A percentile compares a stretch with the other conserved stretches of the same genome.
phyloP scores from a whole-genome alignment of 2,888 invertebrate genomes.

The Rhimphoctona megacephalus region DNA sequence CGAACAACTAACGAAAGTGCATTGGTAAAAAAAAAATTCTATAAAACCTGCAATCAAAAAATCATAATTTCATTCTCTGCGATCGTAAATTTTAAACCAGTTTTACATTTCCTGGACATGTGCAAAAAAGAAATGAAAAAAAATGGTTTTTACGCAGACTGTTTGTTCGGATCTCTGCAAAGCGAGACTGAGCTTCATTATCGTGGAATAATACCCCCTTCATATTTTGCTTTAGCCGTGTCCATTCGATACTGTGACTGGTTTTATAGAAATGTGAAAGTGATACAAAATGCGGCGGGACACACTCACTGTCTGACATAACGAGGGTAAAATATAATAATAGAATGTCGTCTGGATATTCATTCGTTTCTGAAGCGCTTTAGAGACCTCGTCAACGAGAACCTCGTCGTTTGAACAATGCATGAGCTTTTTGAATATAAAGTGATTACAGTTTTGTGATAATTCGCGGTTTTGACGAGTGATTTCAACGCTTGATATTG shows the following conservation, averaged over 20 bases:
- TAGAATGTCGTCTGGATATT: slow-evolving; percentile 16
- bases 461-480: not conserved
- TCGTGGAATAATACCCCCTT: slow-evolving; percentile 79
- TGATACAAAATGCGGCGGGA: slow-evolving; percentile 73
- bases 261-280: slow-evolving; percentile 77
- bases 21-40: not conserved
- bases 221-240: slow-evolving; percentile 70
- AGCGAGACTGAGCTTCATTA: slow-evolving; percentile 73
- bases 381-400: slow-evolving; percentile 22
- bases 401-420: not conserved
- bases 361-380: slow-evolving; percentile 7
- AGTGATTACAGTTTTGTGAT: slow-evolving; percentile 15
- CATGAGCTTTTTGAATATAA: slow-evolving; percentile 13
- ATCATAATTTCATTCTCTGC: not conserved
- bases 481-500: not conserved
- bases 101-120: not conserved
- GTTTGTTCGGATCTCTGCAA: slow-evolving; percentile 73
- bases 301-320: slow-evolving; percentile 35
- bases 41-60: not conserved
- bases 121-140: slow-evolving; percentile 70
- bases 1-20: not conserved
- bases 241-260: slow-evolving; percentile 73
- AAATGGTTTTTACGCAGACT: slow-evolving; percentile 69
- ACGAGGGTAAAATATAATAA: slow-evolving; percentile 48
- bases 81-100: slow-evolving; percentile 30